phyloP scores from a whole-genome alignment of 1,140 invertebrate genomes.

The Maconellicoccus hirsutus region DNA sequence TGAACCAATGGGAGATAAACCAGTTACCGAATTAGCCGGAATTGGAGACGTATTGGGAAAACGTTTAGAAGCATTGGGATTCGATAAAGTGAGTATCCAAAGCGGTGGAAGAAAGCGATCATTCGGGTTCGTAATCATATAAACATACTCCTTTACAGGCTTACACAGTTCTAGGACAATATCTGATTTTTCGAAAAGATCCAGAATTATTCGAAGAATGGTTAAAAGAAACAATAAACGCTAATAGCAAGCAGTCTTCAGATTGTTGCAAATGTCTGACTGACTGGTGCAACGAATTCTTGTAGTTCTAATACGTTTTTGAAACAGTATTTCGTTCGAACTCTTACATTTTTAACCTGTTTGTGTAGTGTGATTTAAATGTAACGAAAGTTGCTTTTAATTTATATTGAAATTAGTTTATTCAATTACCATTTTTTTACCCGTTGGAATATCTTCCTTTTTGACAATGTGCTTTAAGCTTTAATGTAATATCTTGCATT shows the following conservation, averaged over 20 bases:
- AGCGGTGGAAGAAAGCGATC: background rate
- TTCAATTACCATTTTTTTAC: too few species aligned
- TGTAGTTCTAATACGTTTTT: constrained; percentile 38
- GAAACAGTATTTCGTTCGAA: too few species aligned
- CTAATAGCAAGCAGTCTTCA: constrained; percentile 81
- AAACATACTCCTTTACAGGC: constrained; percentile 51
- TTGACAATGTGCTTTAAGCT: too few species aligned
- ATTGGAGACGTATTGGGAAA: constrained; percentile 85
- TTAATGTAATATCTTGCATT: too few species aligned
- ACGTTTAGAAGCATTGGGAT: constrained; percentile 65
- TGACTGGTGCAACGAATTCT: constrained; percentile 93
- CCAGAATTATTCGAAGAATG: constrained; percentile 92
- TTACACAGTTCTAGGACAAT: constrained; percentile 95
- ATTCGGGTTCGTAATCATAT: background rate
- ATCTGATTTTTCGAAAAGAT: constrained; percentile 89
- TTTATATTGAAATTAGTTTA: too few species aligned
- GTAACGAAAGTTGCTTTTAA: too few species aligned
- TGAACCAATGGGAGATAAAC: constrained; percentile 91
- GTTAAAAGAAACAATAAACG: constrained; percentile 84
- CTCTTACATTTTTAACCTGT: too few species aligned
- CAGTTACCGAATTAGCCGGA: constrained; percentile 83
- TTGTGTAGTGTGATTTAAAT: too few species aligned
- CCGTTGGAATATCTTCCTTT: too few species aligned
- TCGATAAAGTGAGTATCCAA: constrained; percentile 64
- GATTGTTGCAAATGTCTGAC: constrained; percentile 90